phyloP scores from a whole-genome alignment of 1,140 invertebrate genomes.

The Acyrthosiphon pisum region DNA sequence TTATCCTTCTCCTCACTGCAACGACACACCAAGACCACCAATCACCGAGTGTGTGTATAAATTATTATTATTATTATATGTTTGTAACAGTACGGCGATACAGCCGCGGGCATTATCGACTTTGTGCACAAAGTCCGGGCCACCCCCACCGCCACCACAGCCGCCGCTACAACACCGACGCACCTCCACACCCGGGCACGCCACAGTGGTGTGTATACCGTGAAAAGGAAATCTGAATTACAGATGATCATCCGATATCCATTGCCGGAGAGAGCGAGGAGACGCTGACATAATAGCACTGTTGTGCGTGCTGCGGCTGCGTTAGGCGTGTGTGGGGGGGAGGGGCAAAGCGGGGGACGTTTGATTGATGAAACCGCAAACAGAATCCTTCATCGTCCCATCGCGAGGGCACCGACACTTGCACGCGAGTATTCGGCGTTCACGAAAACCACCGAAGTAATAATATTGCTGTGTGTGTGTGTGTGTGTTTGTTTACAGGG shows the following conservation, averaged over 20 bases:
- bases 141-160: background rate
- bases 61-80: background rate
- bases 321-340: background rate
- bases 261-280: background rate
- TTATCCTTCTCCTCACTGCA: background rate
- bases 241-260: slow-evolving; percentile 56
- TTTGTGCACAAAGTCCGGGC: slow-evolving; percentile 3
- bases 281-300: slow-evolving; percentile 41
- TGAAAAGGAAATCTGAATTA: slow-evolving; percentile 49
- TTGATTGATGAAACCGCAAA: slow-evolving; percentile 54
- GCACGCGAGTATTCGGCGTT: background rate
- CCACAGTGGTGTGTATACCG: background rate
- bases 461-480: background rate
- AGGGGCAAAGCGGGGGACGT: background rate
- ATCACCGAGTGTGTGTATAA: background rate
- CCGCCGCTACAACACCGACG: no score
- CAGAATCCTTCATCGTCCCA: slow-evolving; percentile 11
- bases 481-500: background rate
- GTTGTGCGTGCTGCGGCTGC: background rate
- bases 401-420: background rate
- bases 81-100: background rate
- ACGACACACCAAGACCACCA: background rate
- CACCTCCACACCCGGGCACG: background rate
- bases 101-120: slow-evolving; percentile 36
- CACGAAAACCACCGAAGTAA: background rate